A percentile compares a stretch with the other conserved stretches of the same genome.
phyloP scores from a whole-genome alignment of 2,113 vertebrate species.

The Raja brachyura region DNA sequence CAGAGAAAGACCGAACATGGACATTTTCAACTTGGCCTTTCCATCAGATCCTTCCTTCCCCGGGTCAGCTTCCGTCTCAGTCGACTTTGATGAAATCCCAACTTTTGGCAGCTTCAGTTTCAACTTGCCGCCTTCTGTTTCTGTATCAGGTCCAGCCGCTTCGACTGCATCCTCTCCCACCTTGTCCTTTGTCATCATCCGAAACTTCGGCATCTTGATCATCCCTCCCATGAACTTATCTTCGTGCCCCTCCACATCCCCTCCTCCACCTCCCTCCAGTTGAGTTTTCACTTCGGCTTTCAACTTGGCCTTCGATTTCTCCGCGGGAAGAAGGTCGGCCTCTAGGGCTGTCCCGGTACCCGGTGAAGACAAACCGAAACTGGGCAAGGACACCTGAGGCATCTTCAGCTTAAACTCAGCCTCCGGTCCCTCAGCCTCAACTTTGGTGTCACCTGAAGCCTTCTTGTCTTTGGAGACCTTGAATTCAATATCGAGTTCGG shows the following conservation, averaged over 20 bases:
- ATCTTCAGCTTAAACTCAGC: conserved; percentile 45
- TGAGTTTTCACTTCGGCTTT: conserved; percentile 50
- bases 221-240: conserved; percentile 48
- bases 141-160: conserved; percentile 34
- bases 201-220: conserved; percentile 57
- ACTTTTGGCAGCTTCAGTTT: conserved; percentile 49
- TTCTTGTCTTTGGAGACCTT: conserved; percentile 38
- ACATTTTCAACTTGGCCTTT: neutral
- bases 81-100: conserved; percentile 40
- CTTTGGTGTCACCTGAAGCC: neutral
- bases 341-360: conserved; percentile 48
- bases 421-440: conserved; percentile 27
- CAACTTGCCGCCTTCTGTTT: conserved; percentile 38
- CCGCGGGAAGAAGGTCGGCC: conserved; percentile 45
- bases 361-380: conserved; percentile 49
- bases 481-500: conserved; percentile 52
- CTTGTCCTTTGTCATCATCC: conserved; percentile 58
- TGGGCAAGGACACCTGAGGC: conserved; percentile 46
- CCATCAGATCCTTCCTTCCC: neutral
- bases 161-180: conserved; percentile 38
- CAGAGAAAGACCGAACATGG: neutral
- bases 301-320: conserved; percentile 42
- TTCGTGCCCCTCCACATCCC: conserved; percentile 40
- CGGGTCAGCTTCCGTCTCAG: neutral
- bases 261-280: conserved; percentile 39